Base-by-base conservation (phyloP, 2,797 vertebrate genomes). In the Anguilla megastoma region DNA sequence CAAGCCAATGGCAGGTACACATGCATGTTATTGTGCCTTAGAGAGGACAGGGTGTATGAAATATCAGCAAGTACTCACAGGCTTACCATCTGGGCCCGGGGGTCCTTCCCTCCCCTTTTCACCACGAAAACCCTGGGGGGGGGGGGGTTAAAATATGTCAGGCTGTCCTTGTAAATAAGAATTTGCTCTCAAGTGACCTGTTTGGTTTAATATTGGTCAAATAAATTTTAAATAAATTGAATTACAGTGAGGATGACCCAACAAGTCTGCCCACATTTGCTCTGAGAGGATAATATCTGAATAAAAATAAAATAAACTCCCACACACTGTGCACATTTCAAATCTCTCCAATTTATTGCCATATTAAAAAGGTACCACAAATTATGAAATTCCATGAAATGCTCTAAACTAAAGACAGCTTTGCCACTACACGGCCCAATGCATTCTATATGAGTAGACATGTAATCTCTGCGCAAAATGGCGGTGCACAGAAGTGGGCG, bases 41-140 rank as follows among this genome's bases (percentile, higher is more conserved):
- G 1, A 82, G 76, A 82, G 36, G 41, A 8, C 45, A 56, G 63
- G 85, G 5, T 21, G 27, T n/a, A 3, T 1, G 1, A 5, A 36
- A 89, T 30, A 79, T 27, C 30, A 69, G 36, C 76, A 27, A 86
- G 36, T 90, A 95, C 94, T 93, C 90, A 95, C 94, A 91, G 93
- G 93, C 89, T 94, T 94, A 74, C 94, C 94, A 85, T 94, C 93
- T 33, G 92, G 91, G 0, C 94, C 94, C n/a, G 93, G 94, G n/a
- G 92, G 90, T 41, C 94, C 94, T 48, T 92, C 92, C 85, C 92
- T 89, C 14, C 94, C 94, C 88, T 91, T 91, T 82, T 90, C 90
- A 27, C 94, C 94, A 48, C 93, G 91, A 60, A 92, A 89, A 7
- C 94, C 94, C 94, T 95, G 69, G 54, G 58, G 50, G 58, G 33